These are phyloP conservation scores for Hozukius guyotensis DNA, from an alignment of 2,797 vertebrate genomes.

Conservation along the genomic window DNA sequence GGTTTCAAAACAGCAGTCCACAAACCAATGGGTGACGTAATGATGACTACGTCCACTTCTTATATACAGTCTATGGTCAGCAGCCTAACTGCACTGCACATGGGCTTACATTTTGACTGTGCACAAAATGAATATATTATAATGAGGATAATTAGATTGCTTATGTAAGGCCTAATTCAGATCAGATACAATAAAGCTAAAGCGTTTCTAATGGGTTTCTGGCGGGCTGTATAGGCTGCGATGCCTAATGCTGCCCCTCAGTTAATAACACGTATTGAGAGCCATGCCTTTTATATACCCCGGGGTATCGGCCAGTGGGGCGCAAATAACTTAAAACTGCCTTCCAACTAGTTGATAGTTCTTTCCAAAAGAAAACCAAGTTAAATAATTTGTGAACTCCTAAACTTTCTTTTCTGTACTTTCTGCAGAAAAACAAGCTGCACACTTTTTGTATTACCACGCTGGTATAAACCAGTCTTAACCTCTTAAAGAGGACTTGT, in stretches of 20 bases:
- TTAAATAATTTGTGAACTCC: not conserved
- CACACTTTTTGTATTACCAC: not conserved
- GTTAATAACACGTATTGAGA: not conserved
- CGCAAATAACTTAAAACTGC: not conserved
- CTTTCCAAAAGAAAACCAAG: not conserved
- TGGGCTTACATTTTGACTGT: not conserved
- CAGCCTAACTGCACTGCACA: not conserved
- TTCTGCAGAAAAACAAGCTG: not conserved
- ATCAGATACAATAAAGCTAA: not conserved
- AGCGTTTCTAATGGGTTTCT: not conserved
- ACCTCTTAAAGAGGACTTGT: no score
- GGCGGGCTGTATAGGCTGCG: not conserved
- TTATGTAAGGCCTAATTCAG: not conserved
- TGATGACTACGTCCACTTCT: no score
- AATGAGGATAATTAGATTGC: not conserved
- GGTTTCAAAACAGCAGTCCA: no score
- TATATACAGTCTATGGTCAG: no score
- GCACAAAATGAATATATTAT: not conserved
- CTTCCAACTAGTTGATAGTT: not conserved
- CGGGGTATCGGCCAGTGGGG: not conserved
- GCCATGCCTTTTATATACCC: not conserved
- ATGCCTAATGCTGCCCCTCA: not conserved
- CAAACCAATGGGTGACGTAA: no score
- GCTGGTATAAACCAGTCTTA: not conserved
- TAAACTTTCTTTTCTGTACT: not conserved